These are phyloP conservation scores for Rousettus madagascariensis DNA, from an alignment of 2,797 vertebrate genomes.

Conservation along the genomic window DNA sequence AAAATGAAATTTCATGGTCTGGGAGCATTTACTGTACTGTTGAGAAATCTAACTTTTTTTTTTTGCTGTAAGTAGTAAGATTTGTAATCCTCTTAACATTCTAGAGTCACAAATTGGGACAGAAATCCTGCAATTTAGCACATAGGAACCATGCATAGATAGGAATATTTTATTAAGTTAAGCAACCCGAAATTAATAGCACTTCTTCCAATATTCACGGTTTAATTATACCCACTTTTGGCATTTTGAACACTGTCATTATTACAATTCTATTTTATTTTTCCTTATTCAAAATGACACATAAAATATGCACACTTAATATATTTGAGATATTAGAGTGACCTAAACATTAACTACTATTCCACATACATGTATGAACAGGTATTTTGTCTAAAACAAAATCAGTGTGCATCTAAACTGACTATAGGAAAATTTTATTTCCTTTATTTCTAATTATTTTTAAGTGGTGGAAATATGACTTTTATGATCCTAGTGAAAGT, in stretches of 20 bases:
- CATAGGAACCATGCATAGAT: neutral
- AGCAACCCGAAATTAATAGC: neutral
- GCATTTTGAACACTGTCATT: neutral
- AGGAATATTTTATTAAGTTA: neutral
- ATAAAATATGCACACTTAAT: neutral
- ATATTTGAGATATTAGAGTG: neutral
- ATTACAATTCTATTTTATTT: neutral
- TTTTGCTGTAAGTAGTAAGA: neutral
- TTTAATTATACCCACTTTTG: neutral
- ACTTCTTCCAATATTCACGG: neutral
- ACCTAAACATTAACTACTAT: neutral
- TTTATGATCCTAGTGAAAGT: constrained; percentile 27
- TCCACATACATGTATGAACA: neutral
- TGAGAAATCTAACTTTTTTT: neutral
- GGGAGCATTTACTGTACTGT: neutral
- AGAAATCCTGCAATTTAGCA: neutral
- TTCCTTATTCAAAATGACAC: neutral
- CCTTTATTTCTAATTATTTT: constrained; percentile 60
- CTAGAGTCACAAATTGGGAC: neutral
- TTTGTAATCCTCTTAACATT: neutral
- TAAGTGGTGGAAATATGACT: constrained; percentile 54
- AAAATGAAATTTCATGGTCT: constrained; percentile 24
- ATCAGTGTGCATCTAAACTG: neutral
- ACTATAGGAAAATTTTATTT: neutral
- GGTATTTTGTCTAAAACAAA: neutral